Conservation (phyloP, 2,113 vertebrate species). For the Capra hircus region DNA sequence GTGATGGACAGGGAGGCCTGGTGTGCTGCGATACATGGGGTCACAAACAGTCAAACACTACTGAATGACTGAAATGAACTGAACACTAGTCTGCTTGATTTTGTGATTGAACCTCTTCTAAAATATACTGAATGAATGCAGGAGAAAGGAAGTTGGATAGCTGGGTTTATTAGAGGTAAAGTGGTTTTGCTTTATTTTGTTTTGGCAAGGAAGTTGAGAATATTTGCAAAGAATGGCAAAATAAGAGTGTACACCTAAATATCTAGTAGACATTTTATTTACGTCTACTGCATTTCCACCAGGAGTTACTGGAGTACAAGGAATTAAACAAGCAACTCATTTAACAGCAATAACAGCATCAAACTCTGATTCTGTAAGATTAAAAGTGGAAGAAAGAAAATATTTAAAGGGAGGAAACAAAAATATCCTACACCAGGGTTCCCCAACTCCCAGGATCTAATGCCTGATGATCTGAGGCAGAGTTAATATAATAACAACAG, state of each 20-base stretch:
- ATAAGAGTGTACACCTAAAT: neutral
- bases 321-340: neutral
- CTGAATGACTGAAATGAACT: too few relatives aligned
- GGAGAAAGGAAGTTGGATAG: neutral
- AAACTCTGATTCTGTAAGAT: neutral
- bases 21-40: too few relatives aligned
- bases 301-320: neutral
- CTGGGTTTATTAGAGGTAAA: neutral
- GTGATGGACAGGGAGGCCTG: too few relatives aligned
- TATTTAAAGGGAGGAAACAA: neutral
- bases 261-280: neutral
- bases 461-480: neutral
- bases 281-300: neutral
- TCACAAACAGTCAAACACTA: accelerated
- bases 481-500: neutral
- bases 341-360: neutral
- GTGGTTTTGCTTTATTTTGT: neutral
- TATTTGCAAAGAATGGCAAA: neutral
- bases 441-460: neutral
- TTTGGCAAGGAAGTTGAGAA: neutral
- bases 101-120: neutral
- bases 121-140: neutral
- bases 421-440: neutral
- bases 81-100: neutral
- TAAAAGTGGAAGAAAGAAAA: neutral